Percentiles rank a stretch among this genome's conserved stretches.
Evolutionary conservation across 2,888 invertebrate species (phyloP).

Genomic region (Diarsia rubi): DNA sequence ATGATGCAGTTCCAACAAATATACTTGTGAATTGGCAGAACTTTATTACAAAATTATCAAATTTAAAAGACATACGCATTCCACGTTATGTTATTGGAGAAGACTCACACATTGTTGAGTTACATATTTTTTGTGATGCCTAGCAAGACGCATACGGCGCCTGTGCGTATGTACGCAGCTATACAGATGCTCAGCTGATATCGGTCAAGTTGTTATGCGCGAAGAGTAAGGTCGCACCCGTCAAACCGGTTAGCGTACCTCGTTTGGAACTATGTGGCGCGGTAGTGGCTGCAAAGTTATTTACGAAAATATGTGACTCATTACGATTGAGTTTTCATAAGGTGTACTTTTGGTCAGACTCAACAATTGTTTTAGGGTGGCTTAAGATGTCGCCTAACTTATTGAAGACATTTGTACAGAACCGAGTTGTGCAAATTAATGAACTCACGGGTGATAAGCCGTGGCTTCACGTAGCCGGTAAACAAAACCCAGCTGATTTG

Average conservation of each 20-base stretch:
- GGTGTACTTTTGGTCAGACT: conserved; percentile 5
- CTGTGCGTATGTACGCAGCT: background rate
- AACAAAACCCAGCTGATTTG: conserved; percentile 5
- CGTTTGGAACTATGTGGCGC: background rate
- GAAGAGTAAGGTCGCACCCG: conserved; percentile 1
- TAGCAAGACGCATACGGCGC: background rate
- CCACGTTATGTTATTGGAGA: background rate
- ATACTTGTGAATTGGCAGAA: background rate
- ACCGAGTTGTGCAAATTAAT: conserved; percentile 4
- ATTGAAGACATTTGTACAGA: background rate
- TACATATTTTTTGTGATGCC: conserved; percentile 6
- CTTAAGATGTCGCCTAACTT: background rate
- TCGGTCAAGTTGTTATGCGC: background rate
- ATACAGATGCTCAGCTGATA: background rate
- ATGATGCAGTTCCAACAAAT: background rate
- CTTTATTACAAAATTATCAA: background rate
- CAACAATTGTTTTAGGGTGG: conserved; percentile 1
- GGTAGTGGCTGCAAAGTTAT: background rate
- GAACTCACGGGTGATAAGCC: background rate
- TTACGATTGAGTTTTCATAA: background rate
- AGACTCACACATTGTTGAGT: background rate
- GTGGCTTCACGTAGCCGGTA: background rate
- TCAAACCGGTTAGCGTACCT: background rate
- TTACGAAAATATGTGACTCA: background rate
- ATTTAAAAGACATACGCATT: background rate